Conservation (phyloP, 1,140 invertebrate species). For the Agraylea sexmaculata region DNA sequence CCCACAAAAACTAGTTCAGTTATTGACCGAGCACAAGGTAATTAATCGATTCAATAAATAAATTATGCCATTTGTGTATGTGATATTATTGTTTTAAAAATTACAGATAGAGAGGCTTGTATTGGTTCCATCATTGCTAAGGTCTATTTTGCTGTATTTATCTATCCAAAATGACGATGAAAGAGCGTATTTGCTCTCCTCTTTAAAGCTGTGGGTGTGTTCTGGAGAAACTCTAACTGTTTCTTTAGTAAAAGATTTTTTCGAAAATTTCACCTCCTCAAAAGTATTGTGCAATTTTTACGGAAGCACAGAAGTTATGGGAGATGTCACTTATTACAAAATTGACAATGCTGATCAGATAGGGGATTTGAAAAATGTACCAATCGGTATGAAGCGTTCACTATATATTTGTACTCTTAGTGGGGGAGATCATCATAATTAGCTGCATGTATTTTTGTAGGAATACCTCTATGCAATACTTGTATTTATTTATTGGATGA, state of each 20-base stretch:
- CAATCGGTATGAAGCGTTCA: conserved; percentile 56
- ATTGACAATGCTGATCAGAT: conserved; percentile 43
- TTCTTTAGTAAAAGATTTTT: conserved; percentile 58
- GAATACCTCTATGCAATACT: conserved; percentile 63
- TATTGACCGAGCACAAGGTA: conserved; percentile 58
- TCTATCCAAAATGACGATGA: conserved; percentile 33
- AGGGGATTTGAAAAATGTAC: conserved; percentile 52
- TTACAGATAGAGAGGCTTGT: conserved; percentile 60
- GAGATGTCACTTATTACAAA: conserved; percentile 60
- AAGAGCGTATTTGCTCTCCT: conserved; percentile 32
- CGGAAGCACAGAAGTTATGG: conserved; percentile 80
- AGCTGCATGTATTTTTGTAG: conserved; percentile 30
- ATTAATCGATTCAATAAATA: conserved; percentile 1
- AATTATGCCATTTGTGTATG: not conserved
- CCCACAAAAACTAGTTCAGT: conserved; percentile 54
- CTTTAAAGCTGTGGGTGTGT: conserved; percentile 66
- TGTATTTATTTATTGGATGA: conserved; percentile 65
- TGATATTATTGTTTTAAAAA: not conserved
- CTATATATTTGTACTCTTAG: not conserved
- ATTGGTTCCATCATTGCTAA: conserved; percentile 69
- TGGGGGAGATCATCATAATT: not conserved
- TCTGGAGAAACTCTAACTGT: conserved; percentile 65
- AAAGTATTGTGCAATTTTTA: conserved; percentile 74
- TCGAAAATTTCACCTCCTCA: conserved; percentile 47
- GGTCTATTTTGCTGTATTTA: conserved; percentile 62